Evolutionary conservation across 2,113 vertebrate genomes (phyloP).

Genomic region (Myotis lucifugus): DNA sequence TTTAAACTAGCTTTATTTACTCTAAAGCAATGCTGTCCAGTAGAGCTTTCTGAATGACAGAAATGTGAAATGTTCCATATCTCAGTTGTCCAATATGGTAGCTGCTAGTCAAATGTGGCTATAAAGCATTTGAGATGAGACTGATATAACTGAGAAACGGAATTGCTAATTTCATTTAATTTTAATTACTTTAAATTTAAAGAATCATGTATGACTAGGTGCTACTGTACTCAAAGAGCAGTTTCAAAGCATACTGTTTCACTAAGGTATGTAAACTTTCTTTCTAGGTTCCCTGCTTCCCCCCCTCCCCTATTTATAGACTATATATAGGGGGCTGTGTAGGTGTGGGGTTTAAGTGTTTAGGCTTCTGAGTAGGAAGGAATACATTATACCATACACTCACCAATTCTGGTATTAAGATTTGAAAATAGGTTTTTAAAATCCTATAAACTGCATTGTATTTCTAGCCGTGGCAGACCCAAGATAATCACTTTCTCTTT

Average conservation of each 20-base stretch:
- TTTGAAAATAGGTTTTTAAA: slow-evolving; percentile 1
- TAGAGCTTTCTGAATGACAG: background rate
- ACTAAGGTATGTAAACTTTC: background rate
- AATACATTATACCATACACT: background rate
- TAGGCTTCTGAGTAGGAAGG: background rate
- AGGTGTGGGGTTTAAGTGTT: background rate
- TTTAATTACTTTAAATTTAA: slow-evolving; percentile 21
- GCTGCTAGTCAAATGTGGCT: background rate
- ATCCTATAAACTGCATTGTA: slow-evolving; percentile 22
- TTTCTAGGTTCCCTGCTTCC: background rate
- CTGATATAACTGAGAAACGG: background rate
- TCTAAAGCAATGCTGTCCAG: background rate
- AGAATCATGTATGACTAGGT: background rate
- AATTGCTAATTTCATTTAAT: slow-evolving; percentile 46
- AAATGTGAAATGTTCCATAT: background rate
- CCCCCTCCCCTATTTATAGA: background rate
- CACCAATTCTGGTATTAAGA: background rate
- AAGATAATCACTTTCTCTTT: background rate
- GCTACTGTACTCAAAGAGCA: background rate
- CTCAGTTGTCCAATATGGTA: background rate
- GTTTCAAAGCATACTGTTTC: background rate
- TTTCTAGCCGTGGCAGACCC: background rate
- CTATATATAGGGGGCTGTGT: background rate
- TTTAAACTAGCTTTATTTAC: background rate
- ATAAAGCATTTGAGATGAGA: background rate